A percentile compares a stretch with the other conserved stretches of the same genome.
phyloP scores from a whole-genome alignment of 2,113 vertebrate species.

The Psophia crepitans region DNA sequence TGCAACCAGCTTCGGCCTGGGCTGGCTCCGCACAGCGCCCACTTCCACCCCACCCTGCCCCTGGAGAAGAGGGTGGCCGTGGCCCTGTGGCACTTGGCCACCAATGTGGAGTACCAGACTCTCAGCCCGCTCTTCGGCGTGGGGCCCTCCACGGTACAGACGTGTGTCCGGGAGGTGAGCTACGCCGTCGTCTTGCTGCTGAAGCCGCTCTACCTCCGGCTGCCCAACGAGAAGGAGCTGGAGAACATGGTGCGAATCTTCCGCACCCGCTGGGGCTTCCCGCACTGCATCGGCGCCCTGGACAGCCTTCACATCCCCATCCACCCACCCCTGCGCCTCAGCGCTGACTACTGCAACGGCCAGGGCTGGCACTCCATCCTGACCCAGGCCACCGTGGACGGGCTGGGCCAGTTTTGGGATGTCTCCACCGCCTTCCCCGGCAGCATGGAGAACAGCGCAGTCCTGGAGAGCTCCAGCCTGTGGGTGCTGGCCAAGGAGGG shows the following conservation, averaged over 20 bases:
- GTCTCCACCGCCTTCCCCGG: conserved; percentile 69
- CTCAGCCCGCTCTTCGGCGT: conserved; percentile 62
- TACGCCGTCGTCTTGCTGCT: conserved; percentile 58
- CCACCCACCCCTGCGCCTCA: conserved; percentile 49
- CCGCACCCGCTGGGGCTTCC: conserved; percentile 71
- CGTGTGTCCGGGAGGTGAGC: conserved; percentile 72
- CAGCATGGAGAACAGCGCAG: conserved; percentile 65
- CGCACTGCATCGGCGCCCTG: conserved; percentile 70
- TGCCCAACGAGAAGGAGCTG: conserved; percentile 65
- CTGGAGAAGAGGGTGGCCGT: conserved; percentile 74
- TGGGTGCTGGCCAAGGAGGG: conserved; percentile 72
- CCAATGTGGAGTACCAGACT: conserved; percentile 69
- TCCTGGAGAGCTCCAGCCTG: conserved; percentile 73
- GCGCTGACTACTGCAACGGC: conserved; percentile 58
- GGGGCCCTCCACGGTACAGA: conserved; percentile 65
- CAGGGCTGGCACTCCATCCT: conserved; percentile 73
- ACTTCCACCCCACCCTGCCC: conserved; percentile 57
- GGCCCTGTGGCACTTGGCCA: conserved; percentile 72
- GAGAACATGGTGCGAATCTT: conserved; percentile 71
- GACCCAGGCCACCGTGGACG: conserved; percentile 70
- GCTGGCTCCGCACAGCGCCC: conserved; percentile 39
- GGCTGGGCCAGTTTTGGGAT: conserved; percentile 73
- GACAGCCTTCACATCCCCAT: conserved; percentile 72
- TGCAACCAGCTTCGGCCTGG: conserved; percentile 68
- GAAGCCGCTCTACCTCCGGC: conserved; percentile 70